Conservation (phyloP, 2,113 vertebrate species). For the Notothenia rossii region DNA sequence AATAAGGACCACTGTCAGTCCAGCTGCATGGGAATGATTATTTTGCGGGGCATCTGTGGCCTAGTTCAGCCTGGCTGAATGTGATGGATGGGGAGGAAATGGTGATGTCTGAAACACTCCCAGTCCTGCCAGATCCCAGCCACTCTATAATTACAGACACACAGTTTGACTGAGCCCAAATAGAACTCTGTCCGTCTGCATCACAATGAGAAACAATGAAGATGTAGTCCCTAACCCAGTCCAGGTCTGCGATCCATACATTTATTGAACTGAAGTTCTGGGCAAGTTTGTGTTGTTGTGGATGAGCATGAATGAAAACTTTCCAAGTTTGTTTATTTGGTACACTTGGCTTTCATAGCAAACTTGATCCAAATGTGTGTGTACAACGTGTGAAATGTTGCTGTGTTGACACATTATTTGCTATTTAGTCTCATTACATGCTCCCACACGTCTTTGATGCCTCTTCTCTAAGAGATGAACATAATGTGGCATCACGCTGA, state of each 20-base stretch:
- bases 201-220: conserved; percentile 27
- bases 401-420: conserved; percentile 33
- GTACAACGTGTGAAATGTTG: conserved; percentile 10
- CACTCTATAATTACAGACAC: conserved; percentile 79
- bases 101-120: conserved; percentile 80
- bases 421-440: conserved; percentile 36
- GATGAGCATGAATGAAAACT: conserved; percentile 1
- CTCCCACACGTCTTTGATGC: conserved; percentile 34
- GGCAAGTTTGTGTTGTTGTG: conserved; percentile 4
- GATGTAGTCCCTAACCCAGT: conserved; percentile 23
- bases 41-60: conserved; percentile 74
- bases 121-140: conserved; percentile 73
- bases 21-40: conserved; percentile 80
- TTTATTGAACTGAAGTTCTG: conserved; percentile 10
- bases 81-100: conserved; percentile 84
- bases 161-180: conserved; percentile 68
- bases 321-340: background rate
- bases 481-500: conserved; percentile 31
- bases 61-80: conserved; percentile 76
- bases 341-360: background rate
- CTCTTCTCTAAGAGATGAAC: conserved; percentile 38
- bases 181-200: conserved; percentile 46
- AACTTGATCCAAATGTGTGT: conserved; percentile 10
- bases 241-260: conserved; percentile 30
- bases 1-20: conserved; percentile 73